Evolutionary conservation across 2,113 vertebrate genomes (phyloP), one percentile per base, ranked within the genome.

Genomic region (Daphoenositta chrysoptera): DNA sequence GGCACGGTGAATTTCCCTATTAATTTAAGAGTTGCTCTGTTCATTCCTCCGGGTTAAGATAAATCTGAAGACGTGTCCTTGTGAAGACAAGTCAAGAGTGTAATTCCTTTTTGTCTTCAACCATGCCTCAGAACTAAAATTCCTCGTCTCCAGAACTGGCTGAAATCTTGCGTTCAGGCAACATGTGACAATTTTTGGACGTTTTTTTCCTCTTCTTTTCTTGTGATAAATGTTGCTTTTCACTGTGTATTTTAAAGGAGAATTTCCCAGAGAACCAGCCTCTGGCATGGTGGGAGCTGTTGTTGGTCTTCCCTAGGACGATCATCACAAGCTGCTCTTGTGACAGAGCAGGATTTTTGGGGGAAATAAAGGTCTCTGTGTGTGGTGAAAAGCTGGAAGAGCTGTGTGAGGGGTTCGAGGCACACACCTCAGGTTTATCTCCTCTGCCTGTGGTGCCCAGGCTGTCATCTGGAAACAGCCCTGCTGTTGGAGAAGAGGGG

Each of bases 41-140:
- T 94, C 61, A 3, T 75, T 93, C 82, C 53, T 68, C 64, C 10
- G 30, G 4, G 75, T 47, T 72, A 37, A 57, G 78, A 69, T 76
- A 60, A 83, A 83, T 86, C 54, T 70, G 48, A 47, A 83, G 88
- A 92, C 11, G 9, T 66, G 83, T 93, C 88, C 88, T 87, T 94
- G 86, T 24, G 27, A 78, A 78, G 83, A 72, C 51, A 58, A 80
- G 90, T 73, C 88, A 81, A 26, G 64, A 88, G 50, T 13, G n/a
- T 80, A 51, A 80, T 87, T 76, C 69, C 40, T 79, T 60, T 69
- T 72, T 72, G 64, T 80, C 65, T 68, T 87, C 71, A 63, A 1
- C 8, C 8, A 35, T 63, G 44, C 33, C 44, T 56, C 8, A 27
- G n/a, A 85, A 95, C 79, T 39, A 13, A 28, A 50, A 60, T 65